These are phyloP conservation scores for Hipparchia semele DNA, from an alignment of 2,888 invertebrate species.

Conservation along the genomic window DNA sequence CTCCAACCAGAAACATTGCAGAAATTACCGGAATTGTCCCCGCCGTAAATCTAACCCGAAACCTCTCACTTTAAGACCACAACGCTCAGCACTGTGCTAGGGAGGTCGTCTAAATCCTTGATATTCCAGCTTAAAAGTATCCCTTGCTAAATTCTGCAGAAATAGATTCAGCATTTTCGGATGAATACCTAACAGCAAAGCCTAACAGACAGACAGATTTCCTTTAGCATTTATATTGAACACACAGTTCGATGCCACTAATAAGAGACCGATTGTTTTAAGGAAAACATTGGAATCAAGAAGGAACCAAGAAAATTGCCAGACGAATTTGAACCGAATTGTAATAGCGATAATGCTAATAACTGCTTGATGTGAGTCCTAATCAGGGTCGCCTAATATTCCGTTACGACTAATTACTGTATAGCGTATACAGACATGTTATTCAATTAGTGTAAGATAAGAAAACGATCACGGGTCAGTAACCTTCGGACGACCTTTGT, in stretches of 20 bases:
- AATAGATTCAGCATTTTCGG: no score
- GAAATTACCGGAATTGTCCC: no score
- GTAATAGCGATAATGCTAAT: neutral
- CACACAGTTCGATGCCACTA: neutral
- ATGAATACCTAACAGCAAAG: no score
- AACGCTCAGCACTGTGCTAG: no score
- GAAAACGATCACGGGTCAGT: slow-evolving; percentile 35
- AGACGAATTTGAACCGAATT: slow-evolving; percentile 18
- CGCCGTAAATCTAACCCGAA: no score
- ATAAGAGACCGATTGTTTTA: slow-evolving; percentile 23
- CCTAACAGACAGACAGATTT: no score
- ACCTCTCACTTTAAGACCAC: no score
- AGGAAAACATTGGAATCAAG: slow-evolving; percentile 22
- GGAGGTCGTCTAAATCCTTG: no score
- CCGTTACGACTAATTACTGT: slow-evolving; percentile 44
- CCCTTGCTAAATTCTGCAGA: no score
- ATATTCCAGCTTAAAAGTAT: no score
- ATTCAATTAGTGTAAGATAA: slow-evolving; percentile 45
- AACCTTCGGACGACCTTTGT: slow-evolving; percentile 35
- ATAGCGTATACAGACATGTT: slow-evolving; percentile 38
- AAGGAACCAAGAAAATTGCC: neutral
- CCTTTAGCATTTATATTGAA: neutral
- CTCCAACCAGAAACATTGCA: no score
- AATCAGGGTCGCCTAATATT: slow-evolving; percentile 41
- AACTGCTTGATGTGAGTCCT: slow-evolving; percentile 18